These are phyloP conservation scores for Vimba vimba DNA, from an alignment of 2,113 vertebrate species.

Conservation along the genomic window DNA sequence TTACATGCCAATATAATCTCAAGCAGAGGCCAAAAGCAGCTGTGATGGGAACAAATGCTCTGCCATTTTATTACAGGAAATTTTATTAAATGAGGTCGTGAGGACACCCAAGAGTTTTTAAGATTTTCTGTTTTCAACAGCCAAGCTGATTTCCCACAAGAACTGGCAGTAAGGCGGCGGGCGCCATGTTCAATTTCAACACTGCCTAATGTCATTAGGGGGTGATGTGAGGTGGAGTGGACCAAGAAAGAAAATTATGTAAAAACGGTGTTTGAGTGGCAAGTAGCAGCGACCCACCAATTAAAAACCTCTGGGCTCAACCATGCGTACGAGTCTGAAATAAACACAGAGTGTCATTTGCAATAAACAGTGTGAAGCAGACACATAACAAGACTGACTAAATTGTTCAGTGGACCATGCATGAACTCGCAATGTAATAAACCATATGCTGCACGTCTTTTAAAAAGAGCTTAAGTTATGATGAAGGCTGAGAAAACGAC, in stretches of 20 bases:
- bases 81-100: constrained; percentile 14
- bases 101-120: constrained; percentile 36
- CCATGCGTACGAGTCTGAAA: background rate
- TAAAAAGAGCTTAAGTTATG: constrained; percentile 22
- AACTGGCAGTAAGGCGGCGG: constrained; percentile 35
- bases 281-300: background rate
- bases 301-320: background rate
- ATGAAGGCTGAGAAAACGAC: background rate
- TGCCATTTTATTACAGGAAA: constrained; percentile 27
- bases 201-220: constrained; percentile 44
- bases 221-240: constrained; percentile 33
- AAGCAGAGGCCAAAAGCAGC: constrained; percentile 19
- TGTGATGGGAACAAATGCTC: constrained; percentile 25
- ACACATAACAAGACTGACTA: constrained; percentile 21
- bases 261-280: constrained; percentile 57
- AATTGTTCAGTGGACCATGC: constrained; percentile 10
- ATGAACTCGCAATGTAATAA: constrained; percentile 25
- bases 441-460: constrained; percentile 39
- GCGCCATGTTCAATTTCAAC: constrained; percentile 44
- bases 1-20: constrained; percentile 52
- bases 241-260: constrained; percentile 59
- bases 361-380: constrained; percentile 18
- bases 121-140: constrained; percentile 36
- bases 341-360: constrained; percentile 17
- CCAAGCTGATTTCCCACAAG: constrained; percentile 47